Base-by-base conservation (phyloP, 2,888 invertebrate genomes). In the Acrobasis suavella region DNA sequence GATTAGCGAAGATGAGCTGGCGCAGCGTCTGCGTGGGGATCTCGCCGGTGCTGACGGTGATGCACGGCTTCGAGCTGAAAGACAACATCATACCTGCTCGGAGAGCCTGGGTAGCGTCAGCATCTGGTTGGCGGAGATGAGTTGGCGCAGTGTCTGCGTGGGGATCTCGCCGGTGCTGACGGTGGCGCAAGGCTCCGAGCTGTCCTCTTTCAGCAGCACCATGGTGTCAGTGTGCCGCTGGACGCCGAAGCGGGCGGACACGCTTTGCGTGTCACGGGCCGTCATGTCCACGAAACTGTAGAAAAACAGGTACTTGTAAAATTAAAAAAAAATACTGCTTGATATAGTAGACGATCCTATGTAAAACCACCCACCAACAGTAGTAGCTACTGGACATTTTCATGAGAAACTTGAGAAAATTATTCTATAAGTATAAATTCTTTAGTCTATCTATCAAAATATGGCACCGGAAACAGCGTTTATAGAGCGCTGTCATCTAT, bases 141-240 rank as follows among this genome's bases (percentile, higher is more conserved):
- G 95, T 83, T 98, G 97, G 69, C 96, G 96, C 83, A 99, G 93
- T 0, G 97, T 97, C 74, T 96, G 95, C 37, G 96, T 96, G 12
- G 98, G 96, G 79, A 99, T 96, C 84, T 98, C 97, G 55, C 96
- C 94, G 95, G 98, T 98, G 73, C 96, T 96, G 68, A 98, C 94
- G 67, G 96, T 96, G 46, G 97, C 98, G 65, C 96, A 96, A 0
- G 98, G 97, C 72, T 95, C 94, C 14, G 94, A 90, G 5, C 94
- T 93, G 79, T 96, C 96, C 82, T 99, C 99, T 86, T 98, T 98
- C 81, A 99, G 97, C 64, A 99, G 92, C 68, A 98, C 93, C 77
- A 99, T 93, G 0, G 86, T 90, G 76, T 92, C 91, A 32, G 84
- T 81, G 68, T 83, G 82, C 0, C 76, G 94, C 86, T 79, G 96